Conservation (phyloP, 2,113 vertebrate genomes). For the Ploceus nigricollis region DNA sequence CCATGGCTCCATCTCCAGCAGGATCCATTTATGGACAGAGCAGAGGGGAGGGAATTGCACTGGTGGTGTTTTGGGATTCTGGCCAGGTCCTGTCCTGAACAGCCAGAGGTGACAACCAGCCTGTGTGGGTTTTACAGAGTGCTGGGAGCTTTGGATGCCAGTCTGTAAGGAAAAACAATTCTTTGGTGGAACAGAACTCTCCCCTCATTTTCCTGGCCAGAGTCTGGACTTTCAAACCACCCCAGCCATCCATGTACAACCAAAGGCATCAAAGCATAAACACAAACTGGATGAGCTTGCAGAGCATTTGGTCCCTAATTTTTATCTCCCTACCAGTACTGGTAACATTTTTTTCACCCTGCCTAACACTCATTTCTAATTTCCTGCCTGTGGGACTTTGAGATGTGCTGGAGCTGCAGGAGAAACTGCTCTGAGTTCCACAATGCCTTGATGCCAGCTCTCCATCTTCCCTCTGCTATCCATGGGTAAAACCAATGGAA, state of each 20-base stretch:
- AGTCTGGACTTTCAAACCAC: not conserved
- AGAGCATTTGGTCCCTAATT: not conserved
- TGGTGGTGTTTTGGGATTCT: fast-evolving
- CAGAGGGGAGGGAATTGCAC: not conserved
- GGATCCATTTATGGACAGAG: not conserved
- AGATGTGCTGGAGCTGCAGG: not conserved
- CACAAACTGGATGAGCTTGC: not conserved
- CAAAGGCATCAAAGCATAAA: not conserved
- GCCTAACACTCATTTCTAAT: too few relatives aligned
- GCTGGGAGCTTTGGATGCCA: not conserved
- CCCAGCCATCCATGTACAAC: not conserved
- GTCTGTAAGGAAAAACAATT: not conserved
- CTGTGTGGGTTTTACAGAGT: not conserved
- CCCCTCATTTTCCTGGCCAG: not conserved
- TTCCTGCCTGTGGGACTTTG: not conserved
- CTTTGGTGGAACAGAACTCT: not conserved
- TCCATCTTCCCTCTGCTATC: not conserved
- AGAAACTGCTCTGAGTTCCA: not conserved
- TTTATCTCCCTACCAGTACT: not conserved
- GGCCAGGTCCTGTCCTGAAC: not conserved
- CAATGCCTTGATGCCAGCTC: not conserved
- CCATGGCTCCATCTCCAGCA: fast-evolving
- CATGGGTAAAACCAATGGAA: not conserved
- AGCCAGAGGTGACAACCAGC: not conserved
- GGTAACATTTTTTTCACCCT: not conserved